phyloP scores from a whole-genome alignment of 2,797 vertebrate species.

The Acestrorhynchus altus region DNA sequence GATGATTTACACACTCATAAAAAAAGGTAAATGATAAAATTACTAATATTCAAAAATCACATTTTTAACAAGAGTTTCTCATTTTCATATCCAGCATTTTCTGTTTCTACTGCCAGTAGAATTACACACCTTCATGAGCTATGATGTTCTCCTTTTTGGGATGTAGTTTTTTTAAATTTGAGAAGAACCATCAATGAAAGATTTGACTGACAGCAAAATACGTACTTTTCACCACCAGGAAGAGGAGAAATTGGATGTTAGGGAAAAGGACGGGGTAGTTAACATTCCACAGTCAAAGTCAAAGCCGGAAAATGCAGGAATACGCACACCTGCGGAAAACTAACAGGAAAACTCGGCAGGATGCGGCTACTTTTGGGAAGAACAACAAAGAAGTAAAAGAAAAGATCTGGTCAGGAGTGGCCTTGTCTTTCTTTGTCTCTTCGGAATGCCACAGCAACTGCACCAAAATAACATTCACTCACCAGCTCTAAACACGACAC shows the following conservation, averaged over 20 bases:
- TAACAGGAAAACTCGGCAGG: constrained; percentile 10
- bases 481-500: not conserved
- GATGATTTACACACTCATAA: too few species aligned
- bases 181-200: not conserved
- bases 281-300: constrained; percentile 55
- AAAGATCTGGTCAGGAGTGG: not conserved
- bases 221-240: not conserved
- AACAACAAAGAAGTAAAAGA: not conserved
- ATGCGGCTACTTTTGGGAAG: constrained; percentile 1
- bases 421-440: not conserved
- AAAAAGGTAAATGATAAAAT: too few species aligned
- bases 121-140: too few species aligned
- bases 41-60: too few species aligned
- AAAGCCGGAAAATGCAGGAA: constrained; percentile 38
- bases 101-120: too few species aligned
- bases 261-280: constrained; percentile 37
- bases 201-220: constrained; percentile 30
- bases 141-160: not conserved
- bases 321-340: constrained; percentile 18
- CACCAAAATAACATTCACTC: not conserved
- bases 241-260: constrained; percentile 28
- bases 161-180: not conserved
- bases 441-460: not conserved
- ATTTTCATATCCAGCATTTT: too few species aligned
- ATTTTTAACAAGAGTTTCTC: too few species aligned